Conservation (phyloP, 1,140 invertebrate genomes). For the Hylaeus anthracinus region DNA sequence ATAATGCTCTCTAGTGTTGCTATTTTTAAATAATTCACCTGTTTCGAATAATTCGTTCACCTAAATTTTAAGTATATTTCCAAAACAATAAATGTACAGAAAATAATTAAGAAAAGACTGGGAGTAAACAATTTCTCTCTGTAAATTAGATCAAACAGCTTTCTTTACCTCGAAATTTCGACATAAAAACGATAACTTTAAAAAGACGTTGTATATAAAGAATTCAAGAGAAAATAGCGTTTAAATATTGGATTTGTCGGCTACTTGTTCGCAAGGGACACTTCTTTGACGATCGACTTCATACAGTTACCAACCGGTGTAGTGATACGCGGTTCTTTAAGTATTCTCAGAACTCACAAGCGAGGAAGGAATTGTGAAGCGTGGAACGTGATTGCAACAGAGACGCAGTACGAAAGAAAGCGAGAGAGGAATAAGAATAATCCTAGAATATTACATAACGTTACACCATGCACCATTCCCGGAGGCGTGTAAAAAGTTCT, state of each 20-base stretch:
- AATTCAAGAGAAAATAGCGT: background rate
- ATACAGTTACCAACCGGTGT: background rate
- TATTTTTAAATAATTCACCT: background rate
- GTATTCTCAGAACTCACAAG: slow-evolving; percentile 10
- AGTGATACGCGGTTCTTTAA: slow-evolving; percentile 8
- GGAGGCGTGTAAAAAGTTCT: slow-evolving; percentile 52
- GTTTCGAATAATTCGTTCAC: background rate
- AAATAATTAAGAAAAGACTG: too few species aligned
- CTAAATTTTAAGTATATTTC: background rate
- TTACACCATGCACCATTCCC: slow-evolving; percentile 36
- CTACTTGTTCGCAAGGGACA: background rate
- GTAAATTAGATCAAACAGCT: too few species aligned
- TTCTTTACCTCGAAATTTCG: too few species aligned
- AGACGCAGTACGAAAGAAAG: slow-evolving; percentile 2
- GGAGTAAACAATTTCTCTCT: too few species aligned
- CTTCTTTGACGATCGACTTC: background rate
- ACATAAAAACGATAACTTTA: too few species aligned
- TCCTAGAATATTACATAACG: slow-evolving; percentile 52
- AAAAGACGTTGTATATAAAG: too few species aligned
- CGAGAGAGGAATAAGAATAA: slow-evolving; percentile 41
- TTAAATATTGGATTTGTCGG: too few species aligned
- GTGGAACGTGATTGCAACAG: background rate
- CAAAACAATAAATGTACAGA: too few species aligned
- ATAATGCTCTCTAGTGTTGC: background rate
- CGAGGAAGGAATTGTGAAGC: slow-evolving; percentile 12